Evolutionary conservation across 2,113 vertebrate genomes (phyloP), one percentile per base, ranked within the genome.

Genomic region (Todiramphus saurophagus): DNA sequence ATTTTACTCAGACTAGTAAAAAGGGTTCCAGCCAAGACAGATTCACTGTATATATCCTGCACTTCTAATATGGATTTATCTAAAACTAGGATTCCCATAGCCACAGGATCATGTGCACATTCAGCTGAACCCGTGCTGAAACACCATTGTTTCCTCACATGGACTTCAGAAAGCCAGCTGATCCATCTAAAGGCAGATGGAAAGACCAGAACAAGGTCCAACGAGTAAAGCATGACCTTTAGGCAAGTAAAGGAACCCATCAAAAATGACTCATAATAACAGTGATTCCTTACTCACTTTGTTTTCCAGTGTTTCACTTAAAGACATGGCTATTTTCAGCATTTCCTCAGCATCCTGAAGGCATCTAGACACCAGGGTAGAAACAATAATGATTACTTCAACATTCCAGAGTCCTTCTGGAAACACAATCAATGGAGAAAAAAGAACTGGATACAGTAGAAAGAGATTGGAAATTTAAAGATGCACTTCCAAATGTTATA

Each of bases 271-370:
- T 64, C 17, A 69, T 37, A 20, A 51, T 5, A 20, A 87, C 1
- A 2, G 31, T 3, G 7, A 51, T 68, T 64, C 58, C 48, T 75
- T 79, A 96, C 97, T 98, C 88, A 99, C 99, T 97, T 98, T 99
- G 91, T 97, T 98, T 94, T 98, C 98, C 86, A 99, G 95, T 30
- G 98, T 99, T 94, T 98, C 97, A 88, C 98, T 98, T 92, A 99
- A 60, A 93, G 98, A 98, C 85, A 97, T 87, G 33, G 99, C 98
- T 85, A 99, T 96, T 96, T 98, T 99, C 96, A 99, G 90, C 91
- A 99, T 97, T 83, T 98, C 98, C 84, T 99, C 98, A 44, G 98
- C 98, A 97, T 99, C 99, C 85, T 99, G 98, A 93, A 97, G 98
- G 97, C 99, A 99, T 84, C 99, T 99, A 97, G 51, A 87, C 77